Evolutionary conservation across 1,140 invertebrate species (phyloP).

Genomic region (Battus philenor): DNA sequence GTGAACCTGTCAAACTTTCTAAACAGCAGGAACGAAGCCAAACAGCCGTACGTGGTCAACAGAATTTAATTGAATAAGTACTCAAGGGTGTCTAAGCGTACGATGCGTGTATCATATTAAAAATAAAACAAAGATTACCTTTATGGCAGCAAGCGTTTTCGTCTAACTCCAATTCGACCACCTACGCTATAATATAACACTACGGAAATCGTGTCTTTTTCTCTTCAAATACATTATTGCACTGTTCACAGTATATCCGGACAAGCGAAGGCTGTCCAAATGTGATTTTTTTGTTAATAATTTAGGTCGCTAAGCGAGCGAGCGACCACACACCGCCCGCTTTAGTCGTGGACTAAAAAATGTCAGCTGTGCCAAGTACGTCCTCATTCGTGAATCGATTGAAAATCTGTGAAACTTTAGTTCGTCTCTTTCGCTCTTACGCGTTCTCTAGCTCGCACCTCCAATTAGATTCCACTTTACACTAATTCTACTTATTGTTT

Average conservation of each 20-base stretch:
- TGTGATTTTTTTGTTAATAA: conserved; percentile 37
- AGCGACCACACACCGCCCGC: conserved; percentile 39
- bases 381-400: conserved; percentile 71
- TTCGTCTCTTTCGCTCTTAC: conserved; percentile 34
- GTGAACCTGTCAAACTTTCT: conserved; percentile 39
- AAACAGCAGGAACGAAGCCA: conserved; percentile 27
- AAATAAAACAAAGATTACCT: conserved; percentile 53
- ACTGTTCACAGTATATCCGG: conserved; percentile 53
- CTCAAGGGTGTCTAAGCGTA: conserved; percentile 44
- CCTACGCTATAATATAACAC: conserved; percentile 73
- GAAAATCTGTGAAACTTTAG: conserved; percentile 43
- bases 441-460: conserved; percentile 35
- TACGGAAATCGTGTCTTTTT: conserved; percentile 67
- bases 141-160: conserved; percentile 49
- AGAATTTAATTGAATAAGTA: conserved; percentile 15
- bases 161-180: conserved; percentile 52
- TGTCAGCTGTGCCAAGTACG: conserved; percentile 56
- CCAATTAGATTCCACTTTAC: conserved; percentile 21
- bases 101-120: conserved; percentile 30
- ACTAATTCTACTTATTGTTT: conserved; percentile 10
- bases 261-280: conserved; percentile 59
- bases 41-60: conserved; percentile 1
- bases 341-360: conserved; percentile 55
- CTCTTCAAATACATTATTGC: conserved; percentile 73
- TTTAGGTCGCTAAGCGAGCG: conserved; percentile 29